These are phyloP conservation scores for Phycodurus eques DNA, from an alignment of 2,113 vertebrate genomes.

Conservation along the genomic window DNA sequence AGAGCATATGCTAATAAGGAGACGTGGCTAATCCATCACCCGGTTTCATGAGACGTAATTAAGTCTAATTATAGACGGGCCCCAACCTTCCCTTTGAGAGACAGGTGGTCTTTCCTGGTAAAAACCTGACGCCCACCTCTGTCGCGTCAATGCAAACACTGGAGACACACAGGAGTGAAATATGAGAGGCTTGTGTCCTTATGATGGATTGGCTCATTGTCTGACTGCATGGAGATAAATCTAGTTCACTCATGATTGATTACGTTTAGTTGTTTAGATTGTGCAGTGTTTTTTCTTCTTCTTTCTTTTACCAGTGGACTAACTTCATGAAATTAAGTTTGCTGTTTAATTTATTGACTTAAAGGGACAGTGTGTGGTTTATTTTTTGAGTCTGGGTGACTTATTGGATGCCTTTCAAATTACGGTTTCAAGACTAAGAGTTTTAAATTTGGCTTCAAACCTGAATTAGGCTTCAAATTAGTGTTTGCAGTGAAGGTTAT, in stretches of 20 bases:
- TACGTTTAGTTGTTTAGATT: not conserved
- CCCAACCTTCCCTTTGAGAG: conserved; percentile 56
- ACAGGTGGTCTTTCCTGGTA: conserved; percentile 69
- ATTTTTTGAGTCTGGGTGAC: no score
- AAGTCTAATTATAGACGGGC: conserved; percentile 57
- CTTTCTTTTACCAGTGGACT: not conserved
- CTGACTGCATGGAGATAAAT: not conserved
- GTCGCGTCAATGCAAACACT: conserved; percentile 61
- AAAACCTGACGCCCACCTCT: conserved; percentile 42
- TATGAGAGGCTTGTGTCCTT: conserved; percentile 39
- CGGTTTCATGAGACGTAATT: conserved; percentile 58
- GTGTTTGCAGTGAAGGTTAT: no score
- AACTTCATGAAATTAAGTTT: not conserved
- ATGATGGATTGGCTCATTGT: conserved; percentile 30
- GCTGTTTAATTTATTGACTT: not conserved
- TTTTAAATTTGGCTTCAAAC: no score
- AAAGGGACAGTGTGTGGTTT: not conserved
- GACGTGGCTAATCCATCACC: conserved; percentile 62
- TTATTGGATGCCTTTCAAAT: no score
- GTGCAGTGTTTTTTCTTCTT: no score
- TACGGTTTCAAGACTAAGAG: not conserved
- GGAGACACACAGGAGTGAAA: conserved; percentile 33
- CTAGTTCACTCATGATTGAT: not conserved
- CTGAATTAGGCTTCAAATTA: no score
- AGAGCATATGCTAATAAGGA: conserved; percentile 50